Evolutionary conservation across 1,140 invertebrate species (phyloP).

Genomic region (Apocrypta bakeri): DNA sequence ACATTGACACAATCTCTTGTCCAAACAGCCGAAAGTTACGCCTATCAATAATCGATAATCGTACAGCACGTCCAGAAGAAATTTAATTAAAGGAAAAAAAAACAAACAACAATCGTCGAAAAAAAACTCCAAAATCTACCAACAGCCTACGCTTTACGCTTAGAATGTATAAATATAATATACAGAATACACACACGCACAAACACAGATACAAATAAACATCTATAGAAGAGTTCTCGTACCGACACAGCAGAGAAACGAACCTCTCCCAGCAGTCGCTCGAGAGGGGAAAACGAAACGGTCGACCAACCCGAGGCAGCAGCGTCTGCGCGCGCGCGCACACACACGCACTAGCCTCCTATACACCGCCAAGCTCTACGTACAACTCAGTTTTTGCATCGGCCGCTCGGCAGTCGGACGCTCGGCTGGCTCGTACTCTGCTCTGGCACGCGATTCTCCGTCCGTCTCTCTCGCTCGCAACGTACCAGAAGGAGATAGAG

Average conservation of each 20-base stretch:
- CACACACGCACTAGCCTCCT: not conserved
- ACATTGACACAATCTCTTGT: no score
- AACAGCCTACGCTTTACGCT: no score
- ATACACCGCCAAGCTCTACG: no score
- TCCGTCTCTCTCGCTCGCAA: not conserved
- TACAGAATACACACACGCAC: no score
- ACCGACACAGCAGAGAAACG: not conserved
- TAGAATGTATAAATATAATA: no score
- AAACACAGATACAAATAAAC: not conserved
- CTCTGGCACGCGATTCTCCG: constrained; percentile 22
- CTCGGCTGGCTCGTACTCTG: not conserved
- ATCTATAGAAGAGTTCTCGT: no score
- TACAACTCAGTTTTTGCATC: constrained; percentile 64
- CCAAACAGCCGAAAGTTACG: no score
- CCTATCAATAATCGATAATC: no score
- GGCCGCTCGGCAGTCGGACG: constrained; percentile 56
- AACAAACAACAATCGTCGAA: no score
- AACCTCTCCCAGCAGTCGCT: not conserved
- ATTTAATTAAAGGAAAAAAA: no score
- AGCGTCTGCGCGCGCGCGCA: not conserved
- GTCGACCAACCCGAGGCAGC: not conserved
- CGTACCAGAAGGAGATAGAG: not conserved
- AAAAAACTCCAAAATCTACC: no score
- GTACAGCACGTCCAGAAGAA: no score
- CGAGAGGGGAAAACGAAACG: not conserved